phyloP scores from a whole-genome alignment of 2,888 invertebrate species.

The Pachydiplax longipennis region DNA sequence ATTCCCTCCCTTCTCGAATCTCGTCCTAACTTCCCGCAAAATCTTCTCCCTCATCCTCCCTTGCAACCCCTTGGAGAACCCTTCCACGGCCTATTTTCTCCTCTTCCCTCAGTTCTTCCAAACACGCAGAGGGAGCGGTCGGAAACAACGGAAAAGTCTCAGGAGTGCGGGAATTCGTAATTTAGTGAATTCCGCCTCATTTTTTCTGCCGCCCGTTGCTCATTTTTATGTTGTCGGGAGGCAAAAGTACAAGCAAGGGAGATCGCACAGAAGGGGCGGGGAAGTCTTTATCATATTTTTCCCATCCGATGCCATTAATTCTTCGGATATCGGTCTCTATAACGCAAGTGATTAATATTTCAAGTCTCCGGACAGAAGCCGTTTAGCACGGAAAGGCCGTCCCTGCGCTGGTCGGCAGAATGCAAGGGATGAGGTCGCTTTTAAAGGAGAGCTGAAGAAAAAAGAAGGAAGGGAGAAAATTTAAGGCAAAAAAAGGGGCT shows the following conservation, averaged over 20 bases:
- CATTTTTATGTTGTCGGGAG: neutral
- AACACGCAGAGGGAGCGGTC: neutral
- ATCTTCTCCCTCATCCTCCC: neutral
- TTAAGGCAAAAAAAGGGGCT: no score
- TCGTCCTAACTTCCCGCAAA: neutral
- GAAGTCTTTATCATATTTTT: neutral
- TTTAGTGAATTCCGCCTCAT: slow-evolving; percentile 19
- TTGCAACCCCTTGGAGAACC: neutral
- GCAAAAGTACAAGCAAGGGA: neutral
- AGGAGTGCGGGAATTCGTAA: neutral
- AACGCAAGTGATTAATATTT: slow-evolving; percentile 37
- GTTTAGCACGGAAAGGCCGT: neutral
- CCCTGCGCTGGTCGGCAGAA: neutral
- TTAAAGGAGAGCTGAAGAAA: neutral
- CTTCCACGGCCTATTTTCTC: neutral
- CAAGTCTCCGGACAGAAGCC: slow-evolving; percentile 18
- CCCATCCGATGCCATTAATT: slow-evolving; percentile 19
- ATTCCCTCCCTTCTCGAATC: neutral
- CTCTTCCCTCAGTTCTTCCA: no score
- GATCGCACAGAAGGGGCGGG: neutral
- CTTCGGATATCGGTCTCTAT: slow-evolving; percentile 7
- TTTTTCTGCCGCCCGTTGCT: neutral
- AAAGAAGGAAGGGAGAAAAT: no score
- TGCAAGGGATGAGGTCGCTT: neutral
- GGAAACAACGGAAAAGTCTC: neutral